A percentile compares a stretch with the other conserved stretches of the same genome.
phyloP scores from a whole-genome alignment of 2,797 vertebrate species.

The Sternotherus odoratus region DNA sequence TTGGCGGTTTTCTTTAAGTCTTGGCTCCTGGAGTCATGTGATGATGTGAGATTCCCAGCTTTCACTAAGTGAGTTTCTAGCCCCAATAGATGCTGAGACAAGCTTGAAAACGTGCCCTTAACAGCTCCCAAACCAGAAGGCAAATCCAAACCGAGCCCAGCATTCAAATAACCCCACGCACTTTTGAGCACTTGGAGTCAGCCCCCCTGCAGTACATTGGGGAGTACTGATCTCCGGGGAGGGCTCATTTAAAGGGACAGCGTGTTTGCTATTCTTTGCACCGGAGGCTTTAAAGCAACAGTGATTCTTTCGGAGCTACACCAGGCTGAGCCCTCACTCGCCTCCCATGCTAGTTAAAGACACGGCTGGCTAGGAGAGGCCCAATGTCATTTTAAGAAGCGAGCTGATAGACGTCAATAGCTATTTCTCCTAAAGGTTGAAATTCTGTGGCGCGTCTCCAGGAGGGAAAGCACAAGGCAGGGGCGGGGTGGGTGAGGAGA shows the following conservation, averaged over 20 bases:
- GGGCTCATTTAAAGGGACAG: neutral
- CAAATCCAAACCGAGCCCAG: neutral
- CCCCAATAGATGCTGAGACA: neutral
- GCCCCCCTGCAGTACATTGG: neutral
- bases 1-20: neutral
- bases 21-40: neutral
- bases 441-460: neutral
- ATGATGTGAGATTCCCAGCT: neutral
- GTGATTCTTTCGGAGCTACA: neutral
- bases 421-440: neutral
- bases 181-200: neutral
- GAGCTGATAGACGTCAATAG: neutral
- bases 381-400: neutral
- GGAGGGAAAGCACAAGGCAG: neutral
- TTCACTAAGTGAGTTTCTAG: neutral
- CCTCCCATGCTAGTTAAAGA: neutral
- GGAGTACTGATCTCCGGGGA: neutral
- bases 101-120: neutral
- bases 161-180: neutral
- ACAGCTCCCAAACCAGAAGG: neutral
- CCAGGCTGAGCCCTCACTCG: neutral
- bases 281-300: neutral
- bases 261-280: neutral
- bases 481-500: accelerated
- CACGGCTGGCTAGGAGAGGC: neutral